These are phyloP conservation scores for Torymus tubicola DNA, from an alignment of 2,888 invertebrate genomes.

Conservation along the genomic window DNA sequence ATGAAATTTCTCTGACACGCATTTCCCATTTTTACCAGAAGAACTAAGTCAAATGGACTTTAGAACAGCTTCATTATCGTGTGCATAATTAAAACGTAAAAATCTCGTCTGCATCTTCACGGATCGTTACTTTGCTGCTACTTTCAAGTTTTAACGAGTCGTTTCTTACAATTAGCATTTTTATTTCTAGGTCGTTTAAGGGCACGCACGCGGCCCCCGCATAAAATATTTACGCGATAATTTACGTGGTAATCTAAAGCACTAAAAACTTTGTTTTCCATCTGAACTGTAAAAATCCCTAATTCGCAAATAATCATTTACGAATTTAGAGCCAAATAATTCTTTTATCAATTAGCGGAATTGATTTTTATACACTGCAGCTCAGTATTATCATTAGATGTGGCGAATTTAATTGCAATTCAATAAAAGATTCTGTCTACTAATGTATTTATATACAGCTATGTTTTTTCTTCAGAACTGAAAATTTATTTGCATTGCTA, in stretches of 20 bases:
- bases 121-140: constrained; percentile 49
- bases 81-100: constrained; percentile 46
- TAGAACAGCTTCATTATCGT: constrained; percentile 24
- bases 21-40: constrained; percentile 10
- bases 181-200: constrained; percentile 46
- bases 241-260: not conserved
- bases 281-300: constrained; percentile 4
- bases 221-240: constrained; percentile 27
- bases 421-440: no score
- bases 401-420: no score
- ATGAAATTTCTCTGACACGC: not conserved
- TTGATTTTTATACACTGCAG: no score
- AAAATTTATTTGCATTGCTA: no score
- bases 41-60: not conserved
- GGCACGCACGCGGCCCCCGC: constrained; percentile 1
- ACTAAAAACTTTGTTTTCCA: not conserved
- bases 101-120: constrained; percentile 49
- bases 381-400: no score
- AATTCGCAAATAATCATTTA: not conserved
- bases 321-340: no score
- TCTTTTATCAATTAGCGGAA: no score
- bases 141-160: constrained; percentile 50
- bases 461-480: no score
- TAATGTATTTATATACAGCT: no score
- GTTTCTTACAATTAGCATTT: constrained; percentile 52